Percentiles rank a stretch among this genome's conserved stretches.
These are phyloP conservation scores for Notechis scutatus DNA, from an alignment of 2,113 vertebrate genomes.

Conservation along the genomic window DNA sequence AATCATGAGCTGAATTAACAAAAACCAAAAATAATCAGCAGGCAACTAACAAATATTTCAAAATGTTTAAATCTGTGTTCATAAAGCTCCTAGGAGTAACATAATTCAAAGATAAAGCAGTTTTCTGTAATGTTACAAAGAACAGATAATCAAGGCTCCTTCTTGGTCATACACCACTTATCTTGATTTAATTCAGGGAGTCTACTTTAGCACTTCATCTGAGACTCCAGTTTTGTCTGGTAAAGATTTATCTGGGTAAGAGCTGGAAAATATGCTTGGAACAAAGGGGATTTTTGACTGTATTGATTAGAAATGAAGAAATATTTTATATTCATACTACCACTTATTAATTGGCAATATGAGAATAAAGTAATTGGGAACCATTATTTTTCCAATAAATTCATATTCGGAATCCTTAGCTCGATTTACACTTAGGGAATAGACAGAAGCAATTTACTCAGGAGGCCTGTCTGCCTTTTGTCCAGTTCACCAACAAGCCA, in stretches of 20 bases:
- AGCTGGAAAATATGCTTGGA: neutral
- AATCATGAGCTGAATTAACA: neutral
- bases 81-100: neutral
- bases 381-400: neutral
- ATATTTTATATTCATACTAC: neutral
- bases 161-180: neutral
- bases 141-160: neutral
- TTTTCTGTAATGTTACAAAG: neutral
- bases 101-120: neutral
- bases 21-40: neutral
- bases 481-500: neutral
- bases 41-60: neutral
- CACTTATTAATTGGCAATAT: neutral
- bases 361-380: neutral
- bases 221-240: neutral
- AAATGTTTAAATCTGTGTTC: neutral
- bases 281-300: neutral
- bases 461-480: neutral
- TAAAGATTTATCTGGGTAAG: neutral
- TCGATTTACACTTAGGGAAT: neutral
- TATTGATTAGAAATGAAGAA: neutral
- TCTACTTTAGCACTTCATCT: neutral
- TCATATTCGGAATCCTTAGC: neutral
- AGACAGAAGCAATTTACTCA: neutral
- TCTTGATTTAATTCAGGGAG: neutral